Evolutionary conservation across 1,140 invertebrate genomes (phyloP).

Genomic region (Liolophura sinensis): DNA sequence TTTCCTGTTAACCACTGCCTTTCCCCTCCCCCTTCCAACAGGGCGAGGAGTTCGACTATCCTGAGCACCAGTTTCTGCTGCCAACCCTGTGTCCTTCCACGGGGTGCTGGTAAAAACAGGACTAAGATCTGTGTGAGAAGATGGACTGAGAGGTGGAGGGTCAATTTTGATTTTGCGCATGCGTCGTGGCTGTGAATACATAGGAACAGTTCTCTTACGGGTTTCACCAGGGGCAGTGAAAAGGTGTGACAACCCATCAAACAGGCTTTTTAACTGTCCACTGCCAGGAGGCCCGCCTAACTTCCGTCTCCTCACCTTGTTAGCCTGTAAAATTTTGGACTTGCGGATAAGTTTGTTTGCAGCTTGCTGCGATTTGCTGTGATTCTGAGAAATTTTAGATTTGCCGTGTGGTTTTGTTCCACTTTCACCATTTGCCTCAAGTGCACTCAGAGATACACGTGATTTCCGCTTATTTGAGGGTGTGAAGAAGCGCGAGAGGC

Average conservation of each 20-base stretch:
- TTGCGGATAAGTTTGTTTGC: slow-evolving; percentile 51
- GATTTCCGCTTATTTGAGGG: slow-evolving; percentile 57
- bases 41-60: slow-evolving; percentile 9
- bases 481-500: slow-evolving; percentile 57
- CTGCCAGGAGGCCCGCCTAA: slow-evolving; percentile 57
- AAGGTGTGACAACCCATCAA: slow-evolving; percentile 83
- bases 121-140: neutral
- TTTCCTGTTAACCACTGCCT: too few species aligned
- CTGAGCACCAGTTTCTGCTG: neutral
- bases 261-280: slow-evolving; percentile 74
- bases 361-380: slow-evolving; percentile 47
- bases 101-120: neutral
- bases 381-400: slow-evolving; percentile 7
- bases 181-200: slow-evolving; percentile 23
- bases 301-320: slow-evolving; percentile 37
- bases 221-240: slow-evolving; percentile 71
- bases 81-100: neutral
- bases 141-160: neutral
- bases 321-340: slow-evolving; percentile 49
- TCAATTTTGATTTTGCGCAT: neutral
- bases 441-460: slow-evolving; percentile 51
- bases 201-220: slow-evolving; percentile 61
- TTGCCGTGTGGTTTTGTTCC: slow-evolving; percentile 8
- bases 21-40: slow-evolving; percentile 20
- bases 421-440: slow-evolving; percentile 25